phyloP scores from a whole-genome alignment of 2,113 vertebrate genomes.

The Acanthochromis polyacanthus region DNA sequence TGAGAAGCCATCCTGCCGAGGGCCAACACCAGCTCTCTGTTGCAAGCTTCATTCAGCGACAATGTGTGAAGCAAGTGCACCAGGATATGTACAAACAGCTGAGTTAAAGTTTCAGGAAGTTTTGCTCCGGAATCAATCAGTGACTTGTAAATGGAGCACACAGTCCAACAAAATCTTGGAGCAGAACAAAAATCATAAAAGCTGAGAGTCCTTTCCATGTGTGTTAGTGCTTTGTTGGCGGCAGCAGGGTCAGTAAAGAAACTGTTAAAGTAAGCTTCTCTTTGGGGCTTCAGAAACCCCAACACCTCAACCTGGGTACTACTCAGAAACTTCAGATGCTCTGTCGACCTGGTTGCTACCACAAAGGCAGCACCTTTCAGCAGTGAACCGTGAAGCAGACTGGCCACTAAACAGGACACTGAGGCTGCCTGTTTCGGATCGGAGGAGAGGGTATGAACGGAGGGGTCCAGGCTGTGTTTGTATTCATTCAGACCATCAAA shows the following conservation, averaged over 20 bases:
- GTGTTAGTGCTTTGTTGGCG: conserved; percentile 52
- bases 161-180: conserved; percentile 85
- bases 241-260: conserved; percentile 66
- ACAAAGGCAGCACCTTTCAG: conserved; percentile 77
- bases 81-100: conserved; percentile 74
- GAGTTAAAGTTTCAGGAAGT: conserved; percentile 80
- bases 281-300: conserved; percentile 81
- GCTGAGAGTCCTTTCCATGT: conserved; percentile 78
- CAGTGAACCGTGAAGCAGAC: conserved; percentile 78
- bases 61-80: conserved; percentile 62
- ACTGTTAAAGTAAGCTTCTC: conserved; percentile 67
- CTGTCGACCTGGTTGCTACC: conserved; percentile 66
- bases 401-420: conserved; percentile 68
- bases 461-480: conserved; percentile 59
- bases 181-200: conserved; percentile 76
- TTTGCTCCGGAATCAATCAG: conserved; percentile 53
- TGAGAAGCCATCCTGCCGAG: conserved; percentile 69
- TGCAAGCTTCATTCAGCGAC: conserved; percentile 6
- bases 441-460: conserved; percentile 37
- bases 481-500: conserved; percentile 82
- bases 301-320: conserved; percentile 61
- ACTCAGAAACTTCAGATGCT: conserved; percentile 21
- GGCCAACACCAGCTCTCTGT: conserved; percentile 54
- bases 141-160: conserved; percentile 70
- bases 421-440: conserved; percentile 44